These are phyloP conservation scores for Cheilosia vulpina DNA, from an alignment of 2,888 invertebrate species.

Conservation along the genomic window DNA sequence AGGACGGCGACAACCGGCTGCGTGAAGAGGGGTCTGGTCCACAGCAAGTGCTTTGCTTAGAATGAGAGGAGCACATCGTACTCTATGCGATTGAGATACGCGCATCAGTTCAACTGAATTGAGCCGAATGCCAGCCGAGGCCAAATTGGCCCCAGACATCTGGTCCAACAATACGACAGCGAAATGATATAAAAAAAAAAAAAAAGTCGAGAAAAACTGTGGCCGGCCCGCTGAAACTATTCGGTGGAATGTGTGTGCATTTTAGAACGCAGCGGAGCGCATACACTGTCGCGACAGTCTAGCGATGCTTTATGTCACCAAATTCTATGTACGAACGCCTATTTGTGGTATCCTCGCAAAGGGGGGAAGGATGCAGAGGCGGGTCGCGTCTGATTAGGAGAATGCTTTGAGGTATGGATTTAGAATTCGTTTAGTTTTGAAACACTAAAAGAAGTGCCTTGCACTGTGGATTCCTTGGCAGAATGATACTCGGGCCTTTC, in stretches of 20 bases:
- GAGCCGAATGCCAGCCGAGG: conserved; percentile 73
- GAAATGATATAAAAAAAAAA: conserved; percentile 1
- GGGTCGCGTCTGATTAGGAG: conserved; percentile 56
- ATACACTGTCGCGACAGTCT: conserved; percentile 74
- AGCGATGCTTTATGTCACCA: conserved; percentile 64
- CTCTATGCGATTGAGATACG: conserved; percentile 68
- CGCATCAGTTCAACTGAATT: conserved; percentile 74
- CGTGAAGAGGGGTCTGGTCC: not conserved
- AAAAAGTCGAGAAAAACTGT: not conserved
- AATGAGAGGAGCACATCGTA: conserved; percentile 33
- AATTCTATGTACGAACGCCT: conserved; percentile 69
- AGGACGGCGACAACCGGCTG: not conserved
- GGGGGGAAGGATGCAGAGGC: not conserved
- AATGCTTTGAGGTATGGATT: conserved; percentile 69
- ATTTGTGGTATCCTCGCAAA: conserved; percentile 35
- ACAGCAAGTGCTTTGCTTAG: conserved; percentile 51
- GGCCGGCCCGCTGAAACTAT: conserved; percentile 61
- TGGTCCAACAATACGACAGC: conserved; percentile 71
- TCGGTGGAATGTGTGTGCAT: conserved; percentile 67
- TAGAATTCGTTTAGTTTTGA: conserved; percentile 48
- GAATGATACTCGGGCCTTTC: not conserved
- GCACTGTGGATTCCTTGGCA: conserved; percentile 68
- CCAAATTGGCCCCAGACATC: conserved; percentile 74
- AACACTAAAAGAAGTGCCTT: conserved; percentile 35
- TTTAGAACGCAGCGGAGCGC: conserved; percentile 71